Evolutionary conservation across 1,140 invertebrate species (phyloP).

Genomic region (Seison nebaliae): DNA sequence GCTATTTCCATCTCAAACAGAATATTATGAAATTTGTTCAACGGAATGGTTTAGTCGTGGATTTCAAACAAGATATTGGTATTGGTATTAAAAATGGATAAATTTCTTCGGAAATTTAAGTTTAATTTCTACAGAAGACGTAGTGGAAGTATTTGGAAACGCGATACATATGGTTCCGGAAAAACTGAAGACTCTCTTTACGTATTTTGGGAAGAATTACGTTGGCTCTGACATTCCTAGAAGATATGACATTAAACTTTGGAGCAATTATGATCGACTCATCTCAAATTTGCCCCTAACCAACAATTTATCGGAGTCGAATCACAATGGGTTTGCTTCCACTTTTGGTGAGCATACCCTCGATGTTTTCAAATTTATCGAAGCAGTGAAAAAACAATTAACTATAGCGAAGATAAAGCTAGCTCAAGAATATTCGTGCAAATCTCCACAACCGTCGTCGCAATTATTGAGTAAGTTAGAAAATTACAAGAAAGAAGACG

Average conservation of each 20-base stretch:
- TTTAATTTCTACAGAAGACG: not conserved
- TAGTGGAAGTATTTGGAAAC: not conserved
- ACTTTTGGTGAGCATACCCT: too few species aligned
- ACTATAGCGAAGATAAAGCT: too few species aligned
- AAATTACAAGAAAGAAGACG: too few species aligned
- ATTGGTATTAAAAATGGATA: not conserved
- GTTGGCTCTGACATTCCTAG: not conserved
- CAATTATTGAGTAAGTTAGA: too few species aligned
- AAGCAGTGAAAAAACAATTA: too few species aligned
- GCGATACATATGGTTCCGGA: not conserved
- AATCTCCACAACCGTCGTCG: too few species aligned
- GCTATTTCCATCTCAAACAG: constrained; percentile 8
- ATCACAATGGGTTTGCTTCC: constrained; percentile 1
- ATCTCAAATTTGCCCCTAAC: constrained; percentile 1
- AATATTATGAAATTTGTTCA: constrained; percentile 1
- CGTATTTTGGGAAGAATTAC: constrained; percentile 4
- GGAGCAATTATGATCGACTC: constrained; percentile 1
- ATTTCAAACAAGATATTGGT: not conserved
- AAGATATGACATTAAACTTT: constrained; percentile 1
- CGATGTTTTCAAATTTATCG: too few species aligned
- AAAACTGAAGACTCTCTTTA: not conserved
- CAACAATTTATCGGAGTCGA: not conserved
- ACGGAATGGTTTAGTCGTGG: not conserved
- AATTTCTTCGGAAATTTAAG: not conserved
- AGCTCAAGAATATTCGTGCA: too few species aligned